Evolutionary conservation across 2,113 vertebrate genomes (phyloP).

Genomic region (Corydoras sp.): DNA sequence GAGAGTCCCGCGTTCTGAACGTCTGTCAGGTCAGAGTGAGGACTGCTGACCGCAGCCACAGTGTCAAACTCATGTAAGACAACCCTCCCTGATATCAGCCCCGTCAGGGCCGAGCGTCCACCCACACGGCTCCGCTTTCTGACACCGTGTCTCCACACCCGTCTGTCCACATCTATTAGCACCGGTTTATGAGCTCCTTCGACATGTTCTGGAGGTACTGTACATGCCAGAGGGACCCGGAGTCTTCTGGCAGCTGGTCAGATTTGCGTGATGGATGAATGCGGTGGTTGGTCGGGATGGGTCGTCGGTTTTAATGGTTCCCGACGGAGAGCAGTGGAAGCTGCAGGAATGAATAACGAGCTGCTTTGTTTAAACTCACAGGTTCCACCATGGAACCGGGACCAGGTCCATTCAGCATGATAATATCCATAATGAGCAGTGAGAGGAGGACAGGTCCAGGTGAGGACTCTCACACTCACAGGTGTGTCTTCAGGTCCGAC

Average conservation of each 20-base stretch:
- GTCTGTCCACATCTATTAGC: conserved; percentile 60
- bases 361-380: conserved; percentile 40
- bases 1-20: background rate
- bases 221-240: conserved; percentile 37
- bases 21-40: conserved; percentile 35
- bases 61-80: conserved; percentile 51
- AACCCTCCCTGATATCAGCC: conserved; percentile 47
- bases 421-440: no score
- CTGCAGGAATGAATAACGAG: conserved; percentile 56
- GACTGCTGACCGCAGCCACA: conserved; percentile 48
- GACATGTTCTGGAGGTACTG: conserved; percentile 52
- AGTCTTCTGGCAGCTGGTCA: conserved; percentile 44
- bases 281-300: conserved; percentile 53
- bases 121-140: conserved; percentile 54
- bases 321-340: conserved; percentile 60
- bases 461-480: no score
- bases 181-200: conserved; percentile 44
- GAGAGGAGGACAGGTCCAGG: no score
- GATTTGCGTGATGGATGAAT: conserved; percentile 69
- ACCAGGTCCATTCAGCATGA: no score
- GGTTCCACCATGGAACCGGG: conserved; percentile 42
- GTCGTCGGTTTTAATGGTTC: conserved; percentile 62
- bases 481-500: no score
- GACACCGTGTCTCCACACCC: conserved; percentile 21
- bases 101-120: conserved; percentile 43